A percentile compares a stretch with the other conserved stretches of the same genome.
phyloP scores from a whole-genome alignment of 2,888 invertebrate species.

The Orchesellides sinensis region DNA sequence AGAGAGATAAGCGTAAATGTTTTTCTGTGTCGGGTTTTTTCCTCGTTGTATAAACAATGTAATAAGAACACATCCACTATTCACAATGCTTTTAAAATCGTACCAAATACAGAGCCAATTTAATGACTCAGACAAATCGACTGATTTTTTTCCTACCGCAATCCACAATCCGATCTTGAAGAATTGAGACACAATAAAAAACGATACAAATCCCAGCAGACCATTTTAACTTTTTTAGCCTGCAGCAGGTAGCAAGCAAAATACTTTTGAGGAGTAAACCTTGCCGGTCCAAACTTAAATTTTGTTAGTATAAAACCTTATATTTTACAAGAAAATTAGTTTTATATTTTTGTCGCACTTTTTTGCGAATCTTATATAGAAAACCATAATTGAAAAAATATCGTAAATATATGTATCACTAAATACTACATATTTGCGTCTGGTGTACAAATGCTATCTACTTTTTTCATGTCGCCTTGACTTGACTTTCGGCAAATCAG shows the following conservation, averaged over 20 bases:
- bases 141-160: background rate
- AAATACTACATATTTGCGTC: background rate
- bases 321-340: background rate
- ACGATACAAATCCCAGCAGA: background rate
- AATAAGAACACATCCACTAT: background rate
- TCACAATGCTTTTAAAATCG: conserved; percentile 19
- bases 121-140: conserved; percentile 32
- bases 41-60: background rate
- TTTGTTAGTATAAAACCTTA: background rate
- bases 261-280: no score
- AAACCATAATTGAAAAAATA: background rate
- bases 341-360: background rate
- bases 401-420: background rate
- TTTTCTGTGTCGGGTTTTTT: conserved; percentile 33
- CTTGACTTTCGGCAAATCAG: conserved; percentile 3
- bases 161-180: conserved; percentile 4
- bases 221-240: background rate
- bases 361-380: background rate
- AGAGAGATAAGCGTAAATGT: conserved; percentile 38
- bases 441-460: background rate
- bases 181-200: conserved; percentile 8
- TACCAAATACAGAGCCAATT: conserved; percentile 42
- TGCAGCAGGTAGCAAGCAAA: no score
- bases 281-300: background rate
- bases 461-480: background rate